Evolutionary conservation across 2,113 vertebrate species (phyloP), one percentile per base, ranked within the genome.

Genomic region (Mesoclemmys tuberculata): DNA sequence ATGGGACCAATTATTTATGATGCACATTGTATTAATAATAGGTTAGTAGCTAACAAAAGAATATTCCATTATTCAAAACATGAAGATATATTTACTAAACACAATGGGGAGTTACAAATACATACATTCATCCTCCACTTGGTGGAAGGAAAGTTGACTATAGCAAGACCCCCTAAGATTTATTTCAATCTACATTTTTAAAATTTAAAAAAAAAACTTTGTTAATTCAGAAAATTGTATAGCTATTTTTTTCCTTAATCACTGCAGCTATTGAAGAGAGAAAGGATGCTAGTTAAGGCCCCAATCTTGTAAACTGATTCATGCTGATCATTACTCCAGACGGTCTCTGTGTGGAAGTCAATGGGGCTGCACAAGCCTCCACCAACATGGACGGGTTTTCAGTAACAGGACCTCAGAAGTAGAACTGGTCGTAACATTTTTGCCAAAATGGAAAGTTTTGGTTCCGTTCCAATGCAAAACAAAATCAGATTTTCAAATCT

Each of bases 21-120:
- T 68, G 35, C 35, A n/a, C 3, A 19, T n/a, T 68, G 61, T 9
- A 68, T 64, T 35, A 35, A 64, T 64, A 64, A 94, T 82, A 92
- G 89, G 87, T 80, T 55, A 85, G 44, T 38, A 81, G 44, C 10
- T 82, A 82, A 94, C 13, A 93, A 93, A 95, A 90, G 64, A 22
- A 71, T 95, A 85, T 10, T 74, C 38, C 58, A 80, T 85, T 75
- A 88, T 61, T 8, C 49, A 35, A 88, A 89, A 92, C 84, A 1
- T 64, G 48, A 95, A 89, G 90, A 82, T 0, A 1, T 48, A 75
- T 75, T 87, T 84, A 22, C 77, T 89, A 58, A 14, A 31, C 29
- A 35, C 12, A 58, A 29, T 46, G 46, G 46, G 46, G 21, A 89
- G 82, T 89, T 80, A 97, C 71, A 38, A 82, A 27, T 11, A 64